These are phyloP conservation scores for Protobothrops flavoviridis DNA, from an alignment of 2,113 vertebrate species.

Conservation along the genomic window DNA sequence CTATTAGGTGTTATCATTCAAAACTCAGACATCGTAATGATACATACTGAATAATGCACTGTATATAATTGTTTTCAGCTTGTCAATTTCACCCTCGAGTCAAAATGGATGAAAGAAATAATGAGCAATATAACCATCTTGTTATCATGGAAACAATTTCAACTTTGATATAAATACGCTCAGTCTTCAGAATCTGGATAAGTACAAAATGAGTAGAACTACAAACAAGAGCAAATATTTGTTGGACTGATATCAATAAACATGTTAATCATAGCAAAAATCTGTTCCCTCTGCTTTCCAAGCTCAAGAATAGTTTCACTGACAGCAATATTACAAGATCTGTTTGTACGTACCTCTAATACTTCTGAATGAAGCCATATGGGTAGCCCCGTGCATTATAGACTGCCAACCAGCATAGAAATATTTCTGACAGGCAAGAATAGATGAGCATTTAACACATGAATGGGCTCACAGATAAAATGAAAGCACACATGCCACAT, in stretches of 20 bases:
- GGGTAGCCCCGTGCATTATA: background rate
- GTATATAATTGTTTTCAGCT: background rate
- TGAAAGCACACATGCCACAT: background rate
- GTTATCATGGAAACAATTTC: background rate
- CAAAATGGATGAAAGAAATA: background rate
- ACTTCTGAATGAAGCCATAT: conserved; percentile 33
- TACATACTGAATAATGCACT: background rate
- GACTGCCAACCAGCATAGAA: conserved; percentile 10
- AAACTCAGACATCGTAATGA: background rate
- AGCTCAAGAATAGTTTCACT: conserved; percentile 16
- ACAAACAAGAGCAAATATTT: conserved; percentile 18
- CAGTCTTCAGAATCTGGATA: background rate
- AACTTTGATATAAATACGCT: background rate
- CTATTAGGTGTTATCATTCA: background rate
- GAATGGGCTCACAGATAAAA: conserved; percentile 15
- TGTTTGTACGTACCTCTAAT: conserved; percentile 11
- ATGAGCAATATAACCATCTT: background rate
- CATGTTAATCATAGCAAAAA: conserved; percentile 35
- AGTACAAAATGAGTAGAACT: background rate
- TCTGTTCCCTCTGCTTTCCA: conserved; percentile 9
- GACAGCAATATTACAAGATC: conserved; percentile 11
- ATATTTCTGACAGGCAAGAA: background rate
- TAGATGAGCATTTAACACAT: conserved; percentile 25
- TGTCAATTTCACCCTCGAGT: conserved; percentile 2
- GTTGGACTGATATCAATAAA: background rate